These are phyloP conservation scores for Drosophila dunni DNA, from an alignment of 1,140 invertebrate species.

Conservation along the genomic window DNA sequence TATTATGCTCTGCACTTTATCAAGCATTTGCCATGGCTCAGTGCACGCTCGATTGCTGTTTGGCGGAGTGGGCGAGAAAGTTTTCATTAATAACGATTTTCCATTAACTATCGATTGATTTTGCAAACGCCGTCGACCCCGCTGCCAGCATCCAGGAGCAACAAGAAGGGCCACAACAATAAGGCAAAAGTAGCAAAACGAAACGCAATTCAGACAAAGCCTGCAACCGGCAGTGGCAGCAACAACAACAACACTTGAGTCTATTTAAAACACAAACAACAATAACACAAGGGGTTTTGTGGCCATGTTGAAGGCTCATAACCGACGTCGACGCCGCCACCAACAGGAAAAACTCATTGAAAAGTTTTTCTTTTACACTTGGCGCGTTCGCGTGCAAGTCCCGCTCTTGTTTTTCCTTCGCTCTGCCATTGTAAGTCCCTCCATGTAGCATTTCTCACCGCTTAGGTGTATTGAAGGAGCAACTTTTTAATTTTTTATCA, in stretches of 20 bases:
- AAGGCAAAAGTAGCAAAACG: conserved; percentile 64
- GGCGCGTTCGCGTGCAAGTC: conserved; percentile 63
- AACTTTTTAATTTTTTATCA: conserved; percentile 84
- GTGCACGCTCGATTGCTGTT: conserved; percentile 72
- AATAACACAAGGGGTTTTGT: conserved; percentile 60
- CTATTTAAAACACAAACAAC: conserved; percentile 81
- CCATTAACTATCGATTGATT: conserved; percentile 85
- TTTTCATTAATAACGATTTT: conserved; percentile 85
- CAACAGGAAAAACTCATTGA: conserved; percentile 84
- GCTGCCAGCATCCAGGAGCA: conserved; percentile 56
- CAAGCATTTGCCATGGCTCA: conserved; percentile 75
- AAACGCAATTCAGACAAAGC: conserved; percentile 81
- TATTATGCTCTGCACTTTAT: conserved; percentile 75
- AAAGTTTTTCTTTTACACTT: conserved; percentile 83
- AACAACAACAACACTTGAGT: conserved; percentile 70
- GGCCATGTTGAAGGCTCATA: conserved; percentile 62
- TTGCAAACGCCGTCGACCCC: conserved; percentile 50
- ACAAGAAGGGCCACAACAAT: conserved; percentile 43
- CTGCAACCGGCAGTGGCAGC: conserved; percentile 59
- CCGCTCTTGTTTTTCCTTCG: conserved; percentile 21
- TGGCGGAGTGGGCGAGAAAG: conserved; percentile 51
- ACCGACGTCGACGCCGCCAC: conserved; percentile 54
- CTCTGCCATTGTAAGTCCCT: background rate
- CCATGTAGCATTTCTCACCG: conserved; percentile 10
- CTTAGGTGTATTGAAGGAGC: conserved; percentile 69